A percentile compares a stretch with the other conserved stretches of the same genome.
phyloP scores from a whole-genome alignment of 2,113 vertebrate genomes.

The Scalopus aquaticus region DNA sequence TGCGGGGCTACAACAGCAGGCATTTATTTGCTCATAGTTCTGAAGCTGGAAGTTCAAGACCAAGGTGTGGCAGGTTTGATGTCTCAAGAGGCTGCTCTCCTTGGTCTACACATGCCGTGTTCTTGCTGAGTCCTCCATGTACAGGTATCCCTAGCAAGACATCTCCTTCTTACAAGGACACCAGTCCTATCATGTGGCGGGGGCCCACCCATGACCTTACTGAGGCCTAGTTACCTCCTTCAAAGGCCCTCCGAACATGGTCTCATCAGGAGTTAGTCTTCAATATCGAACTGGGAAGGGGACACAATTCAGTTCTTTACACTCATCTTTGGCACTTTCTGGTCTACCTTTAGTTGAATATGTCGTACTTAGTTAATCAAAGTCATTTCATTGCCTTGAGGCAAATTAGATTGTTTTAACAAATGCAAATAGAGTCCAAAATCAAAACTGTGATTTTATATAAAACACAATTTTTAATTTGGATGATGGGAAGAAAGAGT shows the following conservation, averaged over 20 bases:
- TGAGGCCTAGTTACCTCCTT: background rate
- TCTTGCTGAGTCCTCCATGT: background rate
- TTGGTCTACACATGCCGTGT: accelerated
- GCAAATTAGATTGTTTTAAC: background rate
- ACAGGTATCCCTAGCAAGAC: background rate
- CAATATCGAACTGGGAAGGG: accelerated
- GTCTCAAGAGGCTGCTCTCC: background rate
- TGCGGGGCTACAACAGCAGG: background rate
- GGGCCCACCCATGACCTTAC: background rate
- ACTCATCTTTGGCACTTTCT: background rate
- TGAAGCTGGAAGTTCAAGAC: background rate
- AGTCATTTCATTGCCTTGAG: background rate
- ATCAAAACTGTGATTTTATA: background rate
- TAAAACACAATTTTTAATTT: background rate
- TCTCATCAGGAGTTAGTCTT: background rate
- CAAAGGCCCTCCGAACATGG: background rate
- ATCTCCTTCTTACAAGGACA: background rate
- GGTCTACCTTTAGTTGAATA: background rate
- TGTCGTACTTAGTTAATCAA: background rate
- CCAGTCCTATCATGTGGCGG: too few relatives aligned
- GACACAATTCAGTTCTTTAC: background rate
- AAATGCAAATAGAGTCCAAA: background rate
- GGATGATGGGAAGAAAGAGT: background rate
- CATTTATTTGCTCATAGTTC: background rate
- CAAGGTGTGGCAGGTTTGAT: background rate